Conservation (phyloP, 2,888 invertebrate species). For the Drosophila yooni region DNA sequence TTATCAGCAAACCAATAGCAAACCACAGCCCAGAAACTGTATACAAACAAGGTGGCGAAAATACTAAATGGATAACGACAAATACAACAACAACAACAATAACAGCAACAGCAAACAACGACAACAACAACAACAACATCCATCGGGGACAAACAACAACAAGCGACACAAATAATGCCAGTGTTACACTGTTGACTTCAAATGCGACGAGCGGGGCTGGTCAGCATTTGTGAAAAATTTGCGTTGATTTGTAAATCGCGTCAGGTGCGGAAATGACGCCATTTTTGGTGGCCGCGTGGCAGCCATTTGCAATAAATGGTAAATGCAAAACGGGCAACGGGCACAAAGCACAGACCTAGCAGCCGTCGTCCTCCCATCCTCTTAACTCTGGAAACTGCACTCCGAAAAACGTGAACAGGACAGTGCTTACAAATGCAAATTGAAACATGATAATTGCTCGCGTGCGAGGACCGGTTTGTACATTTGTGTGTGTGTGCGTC, state of each 20-base stretch:
- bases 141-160: not conserved
- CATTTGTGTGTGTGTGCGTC: not conserved
- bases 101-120: not conserved
- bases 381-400: conserved; percentile 10
- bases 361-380: not conserved
- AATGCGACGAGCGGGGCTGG: conserved; percentile 2
- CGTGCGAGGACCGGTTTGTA: conserved; percentile 17
- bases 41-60: conserved; percentile 38
- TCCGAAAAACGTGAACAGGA: conserved; percentile 37
- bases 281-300: conserved; percentile 35
- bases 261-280: conserved; percentile 63
- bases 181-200: conserved; percentile 18
- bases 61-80: conserved; percentile 40
- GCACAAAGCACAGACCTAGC: not conserved
- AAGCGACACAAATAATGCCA: conserved; percentile 11
- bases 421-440: conserved; percentile 72
- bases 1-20: conserved; percentile 63
- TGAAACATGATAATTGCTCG: conserved; percentile 69
- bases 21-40: conserved; percentile 44
- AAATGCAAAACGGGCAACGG: conserved; percentile 26
- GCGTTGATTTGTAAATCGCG: conserved; percentile 63
- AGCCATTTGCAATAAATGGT: conserved; percentile 62
- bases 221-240: conserved; percentile 42
- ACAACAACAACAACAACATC: not conserved
- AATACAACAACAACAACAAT: conserved; percentile 10